These are phyloP conservation scores for Ephestia elutella DNA, from an alignment of 1,140 invertebrate genomes.

Conservation along the genomic window DNA sequence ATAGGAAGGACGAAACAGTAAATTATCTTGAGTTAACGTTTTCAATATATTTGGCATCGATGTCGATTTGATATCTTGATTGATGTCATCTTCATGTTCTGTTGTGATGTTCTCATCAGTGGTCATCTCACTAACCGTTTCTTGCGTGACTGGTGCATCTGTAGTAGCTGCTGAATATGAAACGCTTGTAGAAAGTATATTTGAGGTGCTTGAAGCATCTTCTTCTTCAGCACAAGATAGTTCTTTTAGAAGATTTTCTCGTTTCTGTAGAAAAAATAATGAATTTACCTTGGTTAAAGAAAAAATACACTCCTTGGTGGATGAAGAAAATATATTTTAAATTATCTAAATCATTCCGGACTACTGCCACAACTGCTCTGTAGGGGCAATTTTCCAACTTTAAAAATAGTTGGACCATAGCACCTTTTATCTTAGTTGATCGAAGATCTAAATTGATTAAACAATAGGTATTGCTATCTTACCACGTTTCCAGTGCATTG, in stretches of 20 bases:
- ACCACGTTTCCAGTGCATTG: slow-evolving; percentile 82
- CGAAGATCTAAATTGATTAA: too few species aligned
- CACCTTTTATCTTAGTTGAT: too few species aligned
- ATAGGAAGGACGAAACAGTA: slow-evolving; percentile 15
- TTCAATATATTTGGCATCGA: slow-evolving; percentile 14
- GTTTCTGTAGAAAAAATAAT: slow-evolving; percentile 50
- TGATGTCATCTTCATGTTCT: slow-evolving; percentile 40
- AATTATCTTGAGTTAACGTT: slow-evolving; percentile 12
- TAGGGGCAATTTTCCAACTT: too few species aligned
- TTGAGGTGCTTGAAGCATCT: slow-evolving; percentile 33
- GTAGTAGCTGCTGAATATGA: slow-evolving; percentile 39
- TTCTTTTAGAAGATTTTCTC: slow-evolving; percentile 61
- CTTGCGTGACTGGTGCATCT: slow-evolving; percentile 37
- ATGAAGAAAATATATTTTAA: too few species aligned
- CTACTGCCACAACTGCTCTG: too few species aligned
- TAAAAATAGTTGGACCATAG: too few species aligned
- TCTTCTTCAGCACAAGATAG: slow-evolving; percentile 63
- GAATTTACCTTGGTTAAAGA: too few species aligned
- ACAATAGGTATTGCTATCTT: slow-evolving; percentile 39
- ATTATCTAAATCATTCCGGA: too few species aligned
- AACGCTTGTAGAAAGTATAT: slow-evolving; percentile 24
- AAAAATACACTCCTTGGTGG: too few species aligned
- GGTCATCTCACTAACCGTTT: slow-evolving; percentile 36
- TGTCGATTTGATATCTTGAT: slow-evolving; percentile 31
- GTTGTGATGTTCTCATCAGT: slow-evolving; percentile 45